Base-by-base conservation (phyloP, 1,140 invertebrate species). In the Nasonia giraulti region DNA sequence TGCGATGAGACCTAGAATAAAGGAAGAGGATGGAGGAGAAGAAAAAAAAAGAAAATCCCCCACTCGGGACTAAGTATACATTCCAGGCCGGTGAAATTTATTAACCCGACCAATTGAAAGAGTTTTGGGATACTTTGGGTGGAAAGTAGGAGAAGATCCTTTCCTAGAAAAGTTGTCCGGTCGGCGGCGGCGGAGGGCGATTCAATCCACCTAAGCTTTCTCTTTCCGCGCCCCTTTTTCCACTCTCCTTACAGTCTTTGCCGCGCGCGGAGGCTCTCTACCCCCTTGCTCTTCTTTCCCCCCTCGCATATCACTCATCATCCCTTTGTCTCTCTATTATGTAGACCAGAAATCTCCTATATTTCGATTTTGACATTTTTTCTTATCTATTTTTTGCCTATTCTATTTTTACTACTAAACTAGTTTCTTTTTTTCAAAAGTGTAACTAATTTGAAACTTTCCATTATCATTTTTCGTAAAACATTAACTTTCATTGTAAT, bases 1-100 rank as follows among this genome's bases (percentile, higher is more conserved):
- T 96, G 97, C n/a, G 96, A 96, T 84, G 95, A 96, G 89, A 96
- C 95, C 95, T 95, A 91, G 23, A 84, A 83, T 82, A 69, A 80
- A 68, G n/a, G 20, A 71, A 50, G 20, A 23, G 8, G 23, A 44
- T 37, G 20, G 31, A 40, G 66, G 12, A 33, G 2, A 37, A 44
- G 27, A 33, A 76, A 76, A 27, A 27, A 71, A 79, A 23, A 50
- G 47, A 80, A 33, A 2, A 23, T 33, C 20, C 7, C 2, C 78
- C 1, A 14, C 23, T 33, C 14, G 7, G 23, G 40, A 17, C 75
- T 66, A 31, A 27, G 47, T 66, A 37, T 79, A 69, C 12, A 71
- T 71, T 71, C 37, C 40, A 47, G 66, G 33, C n/a, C 66, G 2
- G 23, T 23, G 5, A 82, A 73, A 74, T 82, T 82, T 82, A 74